Evolutionary conservation across 2,113 vertebrate genomes (phyloP).

Genomic region (Chauna torquata): DNA sequence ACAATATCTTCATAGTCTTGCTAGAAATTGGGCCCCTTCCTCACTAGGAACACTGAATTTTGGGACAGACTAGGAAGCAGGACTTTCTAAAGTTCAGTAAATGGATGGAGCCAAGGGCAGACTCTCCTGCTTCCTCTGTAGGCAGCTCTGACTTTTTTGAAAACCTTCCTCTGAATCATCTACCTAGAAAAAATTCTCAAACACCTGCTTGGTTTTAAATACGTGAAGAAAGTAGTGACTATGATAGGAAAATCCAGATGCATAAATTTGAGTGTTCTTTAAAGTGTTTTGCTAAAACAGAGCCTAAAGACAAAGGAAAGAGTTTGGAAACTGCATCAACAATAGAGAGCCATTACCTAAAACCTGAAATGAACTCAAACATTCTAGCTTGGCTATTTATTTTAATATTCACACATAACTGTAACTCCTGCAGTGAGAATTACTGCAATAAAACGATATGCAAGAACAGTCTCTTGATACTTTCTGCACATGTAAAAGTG

Average conservation of each 20-base stretch:
- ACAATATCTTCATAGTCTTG: neutral
- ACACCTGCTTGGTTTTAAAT: conserved; percentile 36
- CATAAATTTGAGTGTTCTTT: neutral
- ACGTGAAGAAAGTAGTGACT: neutral
- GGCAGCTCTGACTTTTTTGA: neutral
- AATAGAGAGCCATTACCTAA: neutral
- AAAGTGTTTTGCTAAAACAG: conserved; percentile 32
- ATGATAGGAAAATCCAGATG: conserved; percentile 50
- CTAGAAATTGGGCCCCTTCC: neutral
- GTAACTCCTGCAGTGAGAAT: conserved; percentile 30
- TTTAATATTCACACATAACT: conserved; percentile 32
- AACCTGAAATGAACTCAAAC: conserved; percentile 44
- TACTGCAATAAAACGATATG: neutral
- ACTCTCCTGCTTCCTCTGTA: neutral
- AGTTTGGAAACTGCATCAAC: neutral
- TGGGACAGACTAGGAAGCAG: neutral
- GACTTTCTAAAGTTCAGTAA: neutral
- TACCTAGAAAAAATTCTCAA: conserved; percentile 1
- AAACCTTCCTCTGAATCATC: neutral
- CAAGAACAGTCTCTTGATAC: conserved; percentile 13
- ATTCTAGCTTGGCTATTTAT: conserved; percentile 10
- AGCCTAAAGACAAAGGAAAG: conserved; percentile 34
- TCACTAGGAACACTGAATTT: neutral
- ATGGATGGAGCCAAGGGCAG: neutral
- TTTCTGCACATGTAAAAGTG: neutral